phyloP scores from a whole-genome alignment of 2,797 vertebrate genomes.

The Sphenodon punctatus region DNA sequence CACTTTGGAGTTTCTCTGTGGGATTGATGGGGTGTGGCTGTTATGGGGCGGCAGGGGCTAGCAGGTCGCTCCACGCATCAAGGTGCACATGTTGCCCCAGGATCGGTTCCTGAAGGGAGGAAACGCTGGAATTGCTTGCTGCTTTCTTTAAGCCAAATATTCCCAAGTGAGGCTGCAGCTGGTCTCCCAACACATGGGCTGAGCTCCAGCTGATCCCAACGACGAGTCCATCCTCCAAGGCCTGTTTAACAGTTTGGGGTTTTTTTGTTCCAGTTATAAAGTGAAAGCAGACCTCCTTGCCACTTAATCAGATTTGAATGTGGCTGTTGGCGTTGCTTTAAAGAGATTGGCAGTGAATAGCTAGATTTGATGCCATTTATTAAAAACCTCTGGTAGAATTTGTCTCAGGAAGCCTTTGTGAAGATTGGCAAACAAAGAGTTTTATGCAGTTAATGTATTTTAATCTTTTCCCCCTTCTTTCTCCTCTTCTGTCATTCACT shows the following conservation, averaged over 20 bases:
- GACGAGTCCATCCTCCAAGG: neutral
- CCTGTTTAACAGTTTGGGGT: conserved; percentile 26
- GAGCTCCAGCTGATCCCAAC: neutral
- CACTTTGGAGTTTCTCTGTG: conserved; percentile 53
- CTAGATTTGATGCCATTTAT: conserved; percentile 77
- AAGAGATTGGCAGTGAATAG: conserved; percentile 79
- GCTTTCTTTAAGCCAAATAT: neutral
- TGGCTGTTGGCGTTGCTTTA: conserved; percentile 77
- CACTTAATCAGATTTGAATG: conserved; percentile 78
- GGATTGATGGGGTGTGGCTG: conserved; percentile 44
- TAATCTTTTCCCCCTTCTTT: conserved; percentile 44
- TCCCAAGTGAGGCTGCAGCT: too few species aligned
- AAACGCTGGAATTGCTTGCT: too few species aligned
- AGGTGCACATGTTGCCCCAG: too few species aligned
- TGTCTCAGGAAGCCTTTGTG: conserved; percentile 74
- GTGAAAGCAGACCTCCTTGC: conserved; percentile 77
- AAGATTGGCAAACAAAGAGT: conserved; percentile 71
- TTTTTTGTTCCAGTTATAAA: conserved; percentile 43
- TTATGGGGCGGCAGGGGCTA: neutral
- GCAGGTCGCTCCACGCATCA: neutral
- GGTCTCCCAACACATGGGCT: neutral
- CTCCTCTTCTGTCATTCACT: conserved; percentile 51
- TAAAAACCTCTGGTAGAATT: conserved; percentile 77
- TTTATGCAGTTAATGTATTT: conserved; percentile 70
- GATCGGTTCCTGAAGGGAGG: too few species aligned